Base-by-base conservation (phyloP, 2,888 invertebrate species). In the Meghimatium bilineatum region DNA sequence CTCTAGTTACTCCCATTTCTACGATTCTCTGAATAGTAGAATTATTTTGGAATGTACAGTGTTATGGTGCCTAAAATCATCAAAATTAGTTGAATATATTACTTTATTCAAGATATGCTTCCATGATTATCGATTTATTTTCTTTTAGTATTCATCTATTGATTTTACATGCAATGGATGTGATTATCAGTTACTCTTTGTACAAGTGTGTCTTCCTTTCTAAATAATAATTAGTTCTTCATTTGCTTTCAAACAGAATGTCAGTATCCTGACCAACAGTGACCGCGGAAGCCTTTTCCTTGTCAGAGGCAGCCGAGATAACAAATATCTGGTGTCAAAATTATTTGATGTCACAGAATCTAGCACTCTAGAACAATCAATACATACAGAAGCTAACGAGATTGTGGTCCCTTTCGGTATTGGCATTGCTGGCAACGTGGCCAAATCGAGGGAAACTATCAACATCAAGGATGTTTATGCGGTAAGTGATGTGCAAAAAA, bases 381-480 rank as follows among this genome's bases (percentile, higher is more conserved):
- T 93, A n/a, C 92, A 92, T 82, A 90, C 90, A 32, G 90, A 90
- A 78, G 89, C 89, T 63, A 91, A 89, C 38, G 92, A 92, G 83
- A 92, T 93, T 67, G 89, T 89, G 82, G 97, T 98, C 90, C 97
- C 98, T 0, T 98, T 98, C 93, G 98, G 98, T 8, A 96, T 97
- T 8, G 98, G 98, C 8, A 98, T 99, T 85, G 98, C 97, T 0
- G 98, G 98, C 0, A 95, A 96, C 85, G 98, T 98, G 17, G 98
- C 98, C 26, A 96, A 97, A 93, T 97, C 96, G 75, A 98, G 98
- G 94, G 95, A 96, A 92, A 96, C 96, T 87, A 96, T 98, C 93
- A 98, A 98, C 94, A 98, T 98, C 92, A 97, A 95, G 92, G 97
- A 98, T 92, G 98, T 98, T 20, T 98, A 98, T 93, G 96, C 97